Base-by-base conservation (phyloP, 1,140 invertebrate species). In the Heliconius melpomene region DNA sequence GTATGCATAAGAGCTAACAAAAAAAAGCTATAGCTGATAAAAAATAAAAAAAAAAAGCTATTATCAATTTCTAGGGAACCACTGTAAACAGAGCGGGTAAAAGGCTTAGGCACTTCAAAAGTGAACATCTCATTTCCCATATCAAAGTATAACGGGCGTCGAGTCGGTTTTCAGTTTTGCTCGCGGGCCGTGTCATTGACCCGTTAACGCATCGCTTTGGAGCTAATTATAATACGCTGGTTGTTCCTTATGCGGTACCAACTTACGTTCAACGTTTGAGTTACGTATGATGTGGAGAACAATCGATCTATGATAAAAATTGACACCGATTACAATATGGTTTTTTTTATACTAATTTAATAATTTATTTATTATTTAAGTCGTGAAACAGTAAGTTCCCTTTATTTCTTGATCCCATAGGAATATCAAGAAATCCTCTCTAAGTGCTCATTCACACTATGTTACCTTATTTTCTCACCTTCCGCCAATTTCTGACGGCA, bases 191-290 rank as follows among this genome's bases (percentile, higher is more conserved):
- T 92, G 91, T 93, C 91, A 93, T 90, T 93, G 91, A 92, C 90
- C 91, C 86, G 84, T 91, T 90, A 93, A 91, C 90, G 89, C 88
- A 89, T 90, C 82, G 84, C 85, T 87, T 80, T 88, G 86, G 86
- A 85, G 86, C 87, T 92, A 91, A 93, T 92, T 91, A 90, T 93
- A 91, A 77, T 38, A 77, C 57, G 26, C 87, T 84, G 83, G 80
- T 74, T 85, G 84, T 86, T 88, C 85, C 86, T 87, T 81, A 77
- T 83, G 72, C 74, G 79, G 66, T 52, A 52, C 50, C 16, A 52
- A 52, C 18, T 52, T 73, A 70, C 57, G 79, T 77, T 79, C 72
- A 79, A 72, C 74, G 77, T 81, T 80, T 83, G 80, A 85, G 75
- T 75, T 83, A 81, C 82, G 72, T 38, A 38, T 16, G 29, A 20